Percentiles rank a stretch among this genome's conserved stretches.
Conservation (phyloP, 1,140 invertebrate species). For the Hylaeus volcanicus region DNA sequence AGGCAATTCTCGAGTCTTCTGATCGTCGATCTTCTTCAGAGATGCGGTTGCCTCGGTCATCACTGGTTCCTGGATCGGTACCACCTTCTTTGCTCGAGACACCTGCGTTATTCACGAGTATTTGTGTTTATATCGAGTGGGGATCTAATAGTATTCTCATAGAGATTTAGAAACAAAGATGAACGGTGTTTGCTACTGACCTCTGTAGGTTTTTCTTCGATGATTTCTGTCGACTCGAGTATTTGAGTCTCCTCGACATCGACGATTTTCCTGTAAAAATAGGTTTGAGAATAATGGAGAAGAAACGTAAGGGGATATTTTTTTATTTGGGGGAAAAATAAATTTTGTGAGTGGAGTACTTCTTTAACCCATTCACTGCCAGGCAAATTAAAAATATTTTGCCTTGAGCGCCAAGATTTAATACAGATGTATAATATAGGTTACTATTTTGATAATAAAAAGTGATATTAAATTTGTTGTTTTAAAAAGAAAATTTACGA, state of each 20-base stretch:
- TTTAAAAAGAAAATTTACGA: no score
- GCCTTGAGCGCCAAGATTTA: no score
- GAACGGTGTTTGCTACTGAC: conserved; percentile 51
- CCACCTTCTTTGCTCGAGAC: conserved; percentile 78
- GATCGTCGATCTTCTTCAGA: conserved; percentile 83
- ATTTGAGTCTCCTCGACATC: conserved; percentile 80
- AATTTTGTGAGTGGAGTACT: no score
- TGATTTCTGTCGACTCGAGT: conserved; percentile 78
- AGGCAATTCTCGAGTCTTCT: conserved; percentile 73
- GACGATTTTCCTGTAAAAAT: conserved; percentile 76
- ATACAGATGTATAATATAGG: no score
- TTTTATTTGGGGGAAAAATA: no score
- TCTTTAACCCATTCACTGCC: no score
- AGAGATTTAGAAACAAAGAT: not conserved
- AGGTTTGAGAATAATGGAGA: not conserved
- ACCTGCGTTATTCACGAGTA: conserved; percentile 53
- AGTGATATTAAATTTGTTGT: no score
- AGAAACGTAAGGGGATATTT: not conserved
- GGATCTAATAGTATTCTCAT: not conserved
- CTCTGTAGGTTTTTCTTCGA: conserved; percentile 77
- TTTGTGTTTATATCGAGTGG: no score
- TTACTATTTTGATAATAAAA: no score
- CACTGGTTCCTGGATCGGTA: conserved; percentile 83
- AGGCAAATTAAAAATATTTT: no score
- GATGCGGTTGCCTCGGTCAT: conserved; percentile 83